Percentiles rank a stretch among this genome's conserved stretches.
phyloP scores from a whole-genome alignment of 2,797 vertebrate genomes.

The Helicolenus hilgendorfi region DNA sequence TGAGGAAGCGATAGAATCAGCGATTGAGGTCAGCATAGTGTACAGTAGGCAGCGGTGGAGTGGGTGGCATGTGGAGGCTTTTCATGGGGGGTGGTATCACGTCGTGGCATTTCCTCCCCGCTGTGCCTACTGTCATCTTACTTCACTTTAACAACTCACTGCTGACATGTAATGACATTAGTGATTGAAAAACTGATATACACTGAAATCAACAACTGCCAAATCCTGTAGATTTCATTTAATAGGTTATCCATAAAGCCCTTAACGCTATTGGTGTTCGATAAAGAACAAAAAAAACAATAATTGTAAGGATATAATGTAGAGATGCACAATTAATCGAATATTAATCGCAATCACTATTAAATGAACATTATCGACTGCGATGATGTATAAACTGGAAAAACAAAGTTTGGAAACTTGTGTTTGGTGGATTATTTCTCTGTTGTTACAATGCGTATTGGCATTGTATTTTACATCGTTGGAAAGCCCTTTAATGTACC shows the following conservation, averaged over 20 bases:
- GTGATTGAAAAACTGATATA: neutral
- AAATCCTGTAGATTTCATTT: neutral
- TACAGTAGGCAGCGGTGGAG: neutral
- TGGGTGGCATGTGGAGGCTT: conserved; percentile 19
- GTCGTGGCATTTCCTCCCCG: neutral
- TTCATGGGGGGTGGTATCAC: neutral
- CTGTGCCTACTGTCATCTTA: neutral
- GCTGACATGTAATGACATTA: neutral
- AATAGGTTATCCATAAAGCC: neutral
- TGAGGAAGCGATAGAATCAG: conserved; percentile 53
- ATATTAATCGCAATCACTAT: too few species aligned
- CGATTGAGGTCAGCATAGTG: conserved; percentile 26
- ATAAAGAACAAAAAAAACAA: neutral
- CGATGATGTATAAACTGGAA: too few species aligned
- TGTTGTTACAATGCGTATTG: too few species aligned
- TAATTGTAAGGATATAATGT: too few species aligned
- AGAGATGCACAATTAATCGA: too few species aligned
- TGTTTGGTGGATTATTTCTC: too few species aligned
- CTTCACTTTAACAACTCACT: neutral
- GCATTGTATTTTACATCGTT: too few species aligned
- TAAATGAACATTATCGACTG: too few species aligned
- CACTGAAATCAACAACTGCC: neutral
- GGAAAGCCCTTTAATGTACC: too few species aligned
- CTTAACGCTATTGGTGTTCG: accelerated
- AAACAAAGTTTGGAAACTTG: too few species aligned